Evolutionary conservation across 2,113 vertebrate species (phyloP), one percentile per base, ranked within the genome.

Genomic region (Melanocharis versteri): DNA sequence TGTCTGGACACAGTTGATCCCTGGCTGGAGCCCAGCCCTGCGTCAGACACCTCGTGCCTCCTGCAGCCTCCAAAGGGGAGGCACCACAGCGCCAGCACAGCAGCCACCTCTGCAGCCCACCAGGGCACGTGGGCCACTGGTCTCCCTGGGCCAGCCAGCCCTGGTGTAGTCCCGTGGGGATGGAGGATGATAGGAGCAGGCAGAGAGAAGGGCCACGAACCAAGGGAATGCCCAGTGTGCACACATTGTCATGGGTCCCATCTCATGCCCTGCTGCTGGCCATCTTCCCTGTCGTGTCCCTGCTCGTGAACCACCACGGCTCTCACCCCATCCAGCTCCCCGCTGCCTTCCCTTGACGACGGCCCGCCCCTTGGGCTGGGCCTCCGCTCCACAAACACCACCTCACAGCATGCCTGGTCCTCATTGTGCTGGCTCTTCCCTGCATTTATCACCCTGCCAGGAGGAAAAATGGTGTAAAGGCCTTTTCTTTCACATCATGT

Each of bases 371-470:
- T 79, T 2, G n/a, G 72, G 76, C 73, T 76, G 48, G 68, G 50
- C 51, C 94, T 93, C 91, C 98, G 98, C 97, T 98, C 99, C 97
- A 99, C 98, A 53, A 98, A 98, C 91, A 99, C 97, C 91, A 99
- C 98, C 94, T 99, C 99, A 31, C 99, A 99, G 28, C 98, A 98
- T 0, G 99, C 99, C 98, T 99, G 99, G 97, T 99, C 99, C 95
- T 99, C 99, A 6, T 99, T 99, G 97, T 99, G 98, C 97, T 99
- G 98, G 97, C 99, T 99, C 98, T 99, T 99, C 70, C 99, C 99
- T 1, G 99, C 99, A 37, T 99, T 99, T 96, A 99, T 99, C 96
- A 99, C 99, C 98, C 99, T 99, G 98, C 73, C 61, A 2, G 73
- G 50, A 87, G 21, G 70, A 70, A 96, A 66, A 22, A 61, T 39